Evolutionary conservation across 2,113 vertebrate species (phyloP).

Genomic region (Crocuta crocuta): DNA sequence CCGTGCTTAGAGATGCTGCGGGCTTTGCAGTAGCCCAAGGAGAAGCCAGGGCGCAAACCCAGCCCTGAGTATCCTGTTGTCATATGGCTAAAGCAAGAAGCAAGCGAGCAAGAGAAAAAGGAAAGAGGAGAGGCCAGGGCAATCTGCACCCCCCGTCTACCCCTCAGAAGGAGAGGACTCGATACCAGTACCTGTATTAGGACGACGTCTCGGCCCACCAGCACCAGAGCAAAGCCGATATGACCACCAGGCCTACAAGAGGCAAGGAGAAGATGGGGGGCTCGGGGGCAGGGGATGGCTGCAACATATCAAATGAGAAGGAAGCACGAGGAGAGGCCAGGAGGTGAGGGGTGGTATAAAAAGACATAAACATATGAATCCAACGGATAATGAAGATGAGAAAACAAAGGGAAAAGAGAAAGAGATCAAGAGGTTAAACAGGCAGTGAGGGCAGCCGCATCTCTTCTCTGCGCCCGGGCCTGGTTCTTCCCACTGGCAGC

Average conservation of each 20-base stretch:
- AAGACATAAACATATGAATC: slow-evolving; percentile 71
- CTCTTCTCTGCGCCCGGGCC: slow-evolving; percentile 13
- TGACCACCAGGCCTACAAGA: slow-evolving; percentile 96
- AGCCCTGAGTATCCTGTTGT: not conserved
- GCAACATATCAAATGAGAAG: slow-evolving; percentile 81
- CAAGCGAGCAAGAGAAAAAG: slow-evolving; percentile 5
- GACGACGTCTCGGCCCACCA: slow-evolving; percentile 95
- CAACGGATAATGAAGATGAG: slow-evolving; percentile 79
- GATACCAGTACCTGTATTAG: slow-evolving; percentile 93
- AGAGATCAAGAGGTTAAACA: slow-evolving; percentile 78
- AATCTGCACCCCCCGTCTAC: slow-evolving; percentile 29
- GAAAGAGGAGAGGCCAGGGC: slow-evolving; percentile 16
- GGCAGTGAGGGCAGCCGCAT: not conserved
- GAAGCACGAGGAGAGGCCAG: slow-evolving; percentile 69
- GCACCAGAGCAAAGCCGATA: slow-evolving; percentile 97
- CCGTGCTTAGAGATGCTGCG: not conserved
- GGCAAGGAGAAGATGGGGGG: slow-evolving; percentile 91
- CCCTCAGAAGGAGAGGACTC: slow-evolving; percentile 55
- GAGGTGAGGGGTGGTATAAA: slow-evolving; percentile 68
- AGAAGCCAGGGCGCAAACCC: slow-evolving; percentile 20
- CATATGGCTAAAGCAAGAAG: not conserved
- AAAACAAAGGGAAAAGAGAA: slow-evolving; percentile 73
- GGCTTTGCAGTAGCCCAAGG: not conserved
- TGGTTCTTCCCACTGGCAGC: not conserved
- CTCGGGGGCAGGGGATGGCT: slow-evolving; percentile 89